Conservation (phyloP, 2,797 vertebrate genomes). For the Enteromius mattozi region DNA sequence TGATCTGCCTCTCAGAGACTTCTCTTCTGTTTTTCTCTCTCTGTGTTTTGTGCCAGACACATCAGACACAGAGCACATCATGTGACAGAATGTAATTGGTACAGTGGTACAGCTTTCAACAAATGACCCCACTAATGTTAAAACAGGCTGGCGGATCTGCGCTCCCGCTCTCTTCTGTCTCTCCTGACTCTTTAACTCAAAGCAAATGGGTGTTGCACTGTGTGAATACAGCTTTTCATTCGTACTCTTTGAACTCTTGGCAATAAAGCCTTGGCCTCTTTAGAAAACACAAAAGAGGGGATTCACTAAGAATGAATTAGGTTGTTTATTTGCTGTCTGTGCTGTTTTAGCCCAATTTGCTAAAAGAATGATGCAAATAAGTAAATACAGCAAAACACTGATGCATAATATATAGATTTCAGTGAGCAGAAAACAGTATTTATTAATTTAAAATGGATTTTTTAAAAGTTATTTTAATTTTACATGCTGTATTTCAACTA, state of each 20-base stretch:
- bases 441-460: background rate
- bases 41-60: conserved; percentile 54
- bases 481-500: background rate
- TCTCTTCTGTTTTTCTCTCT: conserved; percentile 27
- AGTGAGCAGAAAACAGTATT: background rate
- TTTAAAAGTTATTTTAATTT: background rate
- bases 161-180: background rate
- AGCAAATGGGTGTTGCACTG: conserved; percentile 22
- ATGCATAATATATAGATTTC: background rate
- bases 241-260: conserved; percentile 25
- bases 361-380: background rate
- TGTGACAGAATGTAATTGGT: conserved; percentile 71
- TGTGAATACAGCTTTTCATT: conserved; percentile 39
- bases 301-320: conserved; percentile 5
- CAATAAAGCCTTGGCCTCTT: conserved; percentile 13
- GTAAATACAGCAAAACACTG: background rate
- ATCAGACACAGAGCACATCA: conserved; percentile 53
- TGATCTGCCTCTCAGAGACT: conserved; percentile 26
- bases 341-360: background rate
- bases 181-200: conserved; percentile 11
- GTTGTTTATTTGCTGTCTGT: background rate
- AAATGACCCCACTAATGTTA: conserved; percentile 57
- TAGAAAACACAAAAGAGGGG: background rate
- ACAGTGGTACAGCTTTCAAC: conserved; percentile 65
- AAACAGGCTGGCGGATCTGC: conserved; percentile 19